Evolutionary conservation across 2,888 invertebrate species (phyloP), one percentile per base, ranked within the genome.

Genomic region (Caenorhabditis sinica): DNA sequence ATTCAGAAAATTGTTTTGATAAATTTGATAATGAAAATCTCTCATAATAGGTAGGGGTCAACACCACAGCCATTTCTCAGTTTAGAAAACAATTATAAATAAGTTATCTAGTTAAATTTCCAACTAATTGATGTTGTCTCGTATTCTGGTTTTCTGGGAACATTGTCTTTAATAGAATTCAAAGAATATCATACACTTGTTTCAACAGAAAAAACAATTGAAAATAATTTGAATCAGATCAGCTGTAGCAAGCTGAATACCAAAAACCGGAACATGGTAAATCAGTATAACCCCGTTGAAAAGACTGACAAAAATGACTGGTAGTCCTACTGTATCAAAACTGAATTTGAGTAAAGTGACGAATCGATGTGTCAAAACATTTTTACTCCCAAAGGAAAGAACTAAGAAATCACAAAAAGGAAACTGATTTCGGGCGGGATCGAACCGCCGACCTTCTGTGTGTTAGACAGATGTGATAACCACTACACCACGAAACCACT

Each of bases 381-480:
- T 71, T 65, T 65, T 79, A 45, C 30, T 13, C 0, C 61, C 79
- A 1, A 71, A 63, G 65, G 79, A 65, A 15, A 36, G 36, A 9
- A 1, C 23, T 53, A 9, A 5, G 6, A 45, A 53, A 68, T n/a
- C 1, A 36, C 8, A 40, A 45, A 23, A 61, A 36, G 23, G 36
- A 36, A 13, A 13, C 20, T 36, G 36, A 45, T 25, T 40, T 40
- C 23, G 30, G 43, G 13, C 45, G 25, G 30, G 88, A 85, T 90
- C 90, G 90, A 90, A 90, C 90, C 90, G 90, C 89, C 90, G 90
- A 86, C 90, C 90, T 90, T 90, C 90, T 89, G 90, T 90, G 90
- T 90, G 90, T 90, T 90, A 90, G 90, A 90, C 90, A 89, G 90
- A 90, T 88, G 90, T 90, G 90, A 90, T 90, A 90, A 90, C 90